Percentiles rank a stretch among this genome's conserved stretches.
Evolutionary conservation across 2,113 vertebrate genomes (phyloP).

Genomic region (Aythya baeri): DNA sequence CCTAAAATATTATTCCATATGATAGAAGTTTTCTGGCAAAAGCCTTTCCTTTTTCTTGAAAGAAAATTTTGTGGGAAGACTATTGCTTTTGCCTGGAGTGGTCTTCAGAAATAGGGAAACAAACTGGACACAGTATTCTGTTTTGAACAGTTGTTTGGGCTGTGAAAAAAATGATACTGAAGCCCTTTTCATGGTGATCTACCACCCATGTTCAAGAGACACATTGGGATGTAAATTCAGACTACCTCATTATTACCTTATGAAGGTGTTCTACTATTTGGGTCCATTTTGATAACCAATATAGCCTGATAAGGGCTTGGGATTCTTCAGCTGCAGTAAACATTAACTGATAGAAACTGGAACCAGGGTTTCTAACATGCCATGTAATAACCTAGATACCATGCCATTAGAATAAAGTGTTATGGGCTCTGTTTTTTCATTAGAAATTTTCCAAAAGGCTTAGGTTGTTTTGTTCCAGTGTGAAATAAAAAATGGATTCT

Average conservation of each 20-base stretch:
- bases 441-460: not conserved
- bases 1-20: not conserved
- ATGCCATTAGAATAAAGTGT: not conserved
- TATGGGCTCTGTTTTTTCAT: not conserved
- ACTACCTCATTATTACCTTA: not conserved
- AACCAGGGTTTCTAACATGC: not conserved
- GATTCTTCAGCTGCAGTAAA: not conserved
- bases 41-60: not conserved
- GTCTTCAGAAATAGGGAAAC: not conserved
- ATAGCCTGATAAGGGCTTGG: not conserved
- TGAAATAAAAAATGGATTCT: not conserved
- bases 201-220: not conserved
- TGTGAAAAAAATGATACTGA: not conserved
- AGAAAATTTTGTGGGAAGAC: not conserved
- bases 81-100: not conserved
- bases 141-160: not conserved
- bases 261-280: not conserved
- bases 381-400: not conserved
- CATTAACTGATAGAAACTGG: not conserved
- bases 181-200: not conserved
- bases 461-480: not conserved
- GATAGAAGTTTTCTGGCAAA: not conserved
- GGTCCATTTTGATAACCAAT: not conserved
- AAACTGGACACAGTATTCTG: not conserved
- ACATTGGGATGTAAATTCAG: not conserved